Percentiles rank a stretch among this genome's conserved stretches.
phyloP scores from a whole-genome alignment of 2,888 invertebrate genomes.

The Acheta domesticus region DNA sequence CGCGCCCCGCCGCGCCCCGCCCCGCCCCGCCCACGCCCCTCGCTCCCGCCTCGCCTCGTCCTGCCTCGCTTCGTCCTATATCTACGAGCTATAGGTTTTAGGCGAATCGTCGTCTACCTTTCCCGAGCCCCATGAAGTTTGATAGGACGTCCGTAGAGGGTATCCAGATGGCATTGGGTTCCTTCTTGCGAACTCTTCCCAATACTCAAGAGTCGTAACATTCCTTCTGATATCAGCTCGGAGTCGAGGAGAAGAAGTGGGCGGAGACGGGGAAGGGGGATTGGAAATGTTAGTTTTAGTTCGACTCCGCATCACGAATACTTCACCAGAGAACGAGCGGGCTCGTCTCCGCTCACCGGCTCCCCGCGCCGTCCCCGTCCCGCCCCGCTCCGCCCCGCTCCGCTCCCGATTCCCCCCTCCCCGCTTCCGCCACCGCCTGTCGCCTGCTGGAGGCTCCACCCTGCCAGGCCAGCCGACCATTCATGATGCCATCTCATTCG shows the following conservation, averaged over 20 bases:
- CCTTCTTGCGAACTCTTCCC: slow-evolving; percentile 22
- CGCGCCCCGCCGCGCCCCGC: neutral
- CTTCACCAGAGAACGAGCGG: neutral
- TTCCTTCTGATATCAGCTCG: slow-evolving; percentile 34
- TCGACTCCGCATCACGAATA: slow-evolving; percentile 12
- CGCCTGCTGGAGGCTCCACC: neutral
- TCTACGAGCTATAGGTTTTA: slow-evolving; percentile 27
- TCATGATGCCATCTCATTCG: slow-evolving; percentile 28
- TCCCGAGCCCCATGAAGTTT: slow-evolving; percentile 29
- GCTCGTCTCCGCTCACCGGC: too few relatives aligned
- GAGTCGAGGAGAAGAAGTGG: slow-evolving; percentile 29
- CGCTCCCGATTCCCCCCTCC: neutral
- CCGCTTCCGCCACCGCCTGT: neutral
- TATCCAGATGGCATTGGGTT: slow-evolving; percentile 32
- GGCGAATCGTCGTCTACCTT: slow-evolving; percentile 5
- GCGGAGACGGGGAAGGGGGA: slow-evolving; percentile 26
- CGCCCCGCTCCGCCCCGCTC: neutral
- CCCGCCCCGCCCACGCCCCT: neutral
- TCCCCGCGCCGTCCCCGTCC: neutral
- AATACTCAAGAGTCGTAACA: slow-evolving; percentile 31
- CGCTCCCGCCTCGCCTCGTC: neutral
- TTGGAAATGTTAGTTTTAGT: slow-evolving; percentile 23
- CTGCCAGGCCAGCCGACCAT: slow-evolving; percentile 6
- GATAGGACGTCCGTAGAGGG: slow-evolving; percentile 32
- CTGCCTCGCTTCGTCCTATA: slow-evolving; percentile 18